Evolutionary conservation across 1,140 invertebrate genomes (phyloP).

Genomic region (Listronotus oregonensis): DNA sequence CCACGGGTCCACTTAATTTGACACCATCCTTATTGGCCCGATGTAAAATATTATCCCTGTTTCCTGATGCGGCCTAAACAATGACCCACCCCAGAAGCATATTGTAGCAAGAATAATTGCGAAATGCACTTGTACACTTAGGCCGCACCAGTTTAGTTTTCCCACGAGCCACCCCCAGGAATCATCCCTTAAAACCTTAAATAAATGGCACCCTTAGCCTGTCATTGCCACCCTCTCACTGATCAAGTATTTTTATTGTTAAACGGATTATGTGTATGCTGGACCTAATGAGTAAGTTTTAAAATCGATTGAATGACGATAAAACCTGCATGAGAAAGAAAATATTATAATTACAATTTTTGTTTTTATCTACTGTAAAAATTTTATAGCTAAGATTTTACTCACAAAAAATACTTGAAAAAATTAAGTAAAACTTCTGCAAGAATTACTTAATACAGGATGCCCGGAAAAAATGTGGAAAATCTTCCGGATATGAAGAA

Average conservation of each 20-base stretch:
- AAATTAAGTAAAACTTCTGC: too few relatives aligned
- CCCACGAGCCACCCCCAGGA: slow-evolving; percentile 29
- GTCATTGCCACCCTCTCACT: slow-evolving; percentile 19
- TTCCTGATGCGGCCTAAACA: slow-evolving; percentile 7
- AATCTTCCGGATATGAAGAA: too few relatives aligned
- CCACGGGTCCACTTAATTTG: slow-evolving; percentile 22
- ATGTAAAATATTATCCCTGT: slow-evolving; percentile 16
- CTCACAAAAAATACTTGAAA: too few relatives aligned
- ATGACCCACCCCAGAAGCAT: slow-evolving; percentile 22
- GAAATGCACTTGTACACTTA: slow-evolving; percentile 21
- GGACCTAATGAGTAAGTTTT: slow-evolving; percentile 6
- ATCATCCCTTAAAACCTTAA: slow-evolving; percentile 23
- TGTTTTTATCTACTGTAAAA: too few relatives aligned
- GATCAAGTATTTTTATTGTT: slow-evolving; percentile 3
- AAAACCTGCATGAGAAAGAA: not conserved
- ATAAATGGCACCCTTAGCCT: slow-evolving; percentile 27
- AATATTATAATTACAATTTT: too few relatives aligned
- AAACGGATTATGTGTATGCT: slow-evolving; percentile 9
- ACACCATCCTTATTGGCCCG: slow-evolving; percentile 22
- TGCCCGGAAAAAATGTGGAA: too few relatives aligned
- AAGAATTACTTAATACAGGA: too few relatives aligned
- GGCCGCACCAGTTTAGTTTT: slow-evolving; percentile 7
- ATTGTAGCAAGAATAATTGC: slow-evolving; percentile 22
- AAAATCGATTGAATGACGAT: not conserved
- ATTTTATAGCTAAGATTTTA: too few relatives aligned